phyloP scores from a whole-genome alignment of 2,797 vertebrate species.

The Mus minutoides region DNA sequence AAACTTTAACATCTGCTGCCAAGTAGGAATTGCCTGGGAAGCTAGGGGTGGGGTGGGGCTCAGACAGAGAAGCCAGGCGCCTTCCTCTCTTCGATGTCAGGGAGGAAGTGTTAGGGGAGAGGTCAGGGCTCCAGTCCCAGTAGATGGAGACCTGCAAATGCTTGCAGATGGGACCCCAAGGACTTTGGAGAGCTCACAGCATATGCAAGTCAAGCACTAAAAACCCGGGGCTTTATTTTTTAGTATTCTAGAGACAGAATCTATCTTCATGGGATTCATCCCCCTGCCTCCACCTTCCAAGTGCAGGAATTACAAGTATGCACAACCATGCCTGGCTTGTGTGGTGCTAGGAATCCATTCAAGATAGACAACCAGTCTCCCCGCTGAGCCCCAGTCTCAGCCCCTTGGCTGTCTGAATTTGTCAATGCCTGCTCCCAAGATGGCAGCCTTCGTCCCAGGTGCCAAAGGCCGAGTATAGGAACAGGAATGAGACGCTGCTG shows the following conservation, averaged over 20 bases:
- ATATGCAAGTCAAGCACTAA: constrained; percentile 59
- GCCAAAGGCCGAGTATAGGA: neutral
- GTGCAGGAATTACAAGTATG: neutral
- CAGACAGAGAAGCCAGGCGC: constrained; percentile 67
- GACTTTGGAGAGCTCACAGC: constrained; percentile 72
- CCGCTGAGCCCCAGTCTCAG: neutral
- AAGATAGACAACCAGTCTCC: neutral
- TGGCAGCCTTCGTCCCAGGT: neutral
- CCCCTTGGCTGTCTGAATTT: neutral
- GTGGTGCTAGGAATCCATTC: neutral
- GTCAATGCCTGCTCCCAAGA: neutral
- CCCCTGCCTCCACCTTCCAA: neutral
- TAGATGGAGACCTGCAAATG: constrained; percentile 85
- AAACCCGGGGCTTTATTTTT: neutral
- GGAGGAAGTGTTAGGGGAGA: constrained; percentile 80
- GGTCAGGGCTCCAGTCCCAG: constrained; percentile 84
- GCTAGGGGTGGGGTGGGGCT: neutral
- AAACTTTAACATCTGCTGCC: constrained; percentile 86
- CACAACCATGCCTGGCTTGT: neutral
- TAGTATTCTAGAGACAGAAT: neutral
- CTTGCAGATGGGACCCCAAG: constrained; percentile 86
- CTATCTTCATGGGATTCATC: neutral
- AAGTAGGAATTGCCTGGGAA: constrained; percentile 64
- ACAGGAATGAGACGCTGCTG: neutral
- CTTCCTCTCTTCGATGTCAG: constrained; percentile 83